Evolutionary conservation across 2,888 invertebrate species (phyloP), one percentile per base, ranked within the genome.

Genomic region (Brachyptera risi): DNA sequence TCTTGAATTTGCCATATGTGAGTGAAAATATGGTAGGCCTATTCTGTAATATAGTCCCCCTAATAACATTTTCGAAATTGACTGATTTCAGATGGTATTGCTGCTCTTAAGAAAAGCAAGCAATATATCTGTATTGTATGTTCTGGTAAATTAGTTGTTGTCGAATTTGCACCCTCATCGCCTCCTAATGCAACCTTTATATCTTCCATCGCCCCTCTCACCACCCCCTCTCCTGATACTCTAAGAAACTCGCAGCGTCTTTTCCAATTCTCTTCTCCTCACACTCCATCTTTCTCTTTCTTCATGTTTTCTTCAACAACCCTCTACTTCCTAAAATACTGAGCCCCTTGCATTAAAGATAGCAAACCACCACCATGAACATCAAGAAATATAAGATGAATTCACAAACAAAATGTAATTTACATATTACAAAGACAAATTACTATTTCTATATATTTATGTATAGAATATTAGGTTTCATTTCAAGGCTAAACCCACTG

Each of bases 141-240:
- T 44, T 21, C 21, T 44, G 3, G 31, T n/a, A 31, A 54, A 37
- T 35, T 15, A 54, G 54, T 35, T 35, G 35, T 35, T 54, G 54
- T 35, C n/a, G 54, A 54, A 54, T 37, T 21, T 35, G 54, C 21
- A 21, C 21, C 54, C 54, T 54, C 54, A 54, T 54, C 54, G 21
- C 54, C 54, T 54, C 37, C 38, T 54, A 54, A 54, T 37, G 37
- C 19, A 21, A 17, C 44, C 23, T 17, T 24, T 9, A n/a, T 21
- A 37, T 21, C 54, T 1, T 44, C 35, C 58, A 19, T 37, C 54
- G 23, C 11, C 35, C 37, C 23, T 15, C 51, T 17, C n/a, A 3
- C 47, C n/a, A 4, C 21, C 21, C 21, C 19, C 23, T 23, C 21
- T 4, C 56, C 37, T 3, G 23, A n/a, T n/a, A 5, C 21, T 57